A percentile compares a stretch with the other conserved stretches of the same genome.
Conservation (phyloP, 2,797 vertebrate genomes). For the Ciconia nigra region DNA sequence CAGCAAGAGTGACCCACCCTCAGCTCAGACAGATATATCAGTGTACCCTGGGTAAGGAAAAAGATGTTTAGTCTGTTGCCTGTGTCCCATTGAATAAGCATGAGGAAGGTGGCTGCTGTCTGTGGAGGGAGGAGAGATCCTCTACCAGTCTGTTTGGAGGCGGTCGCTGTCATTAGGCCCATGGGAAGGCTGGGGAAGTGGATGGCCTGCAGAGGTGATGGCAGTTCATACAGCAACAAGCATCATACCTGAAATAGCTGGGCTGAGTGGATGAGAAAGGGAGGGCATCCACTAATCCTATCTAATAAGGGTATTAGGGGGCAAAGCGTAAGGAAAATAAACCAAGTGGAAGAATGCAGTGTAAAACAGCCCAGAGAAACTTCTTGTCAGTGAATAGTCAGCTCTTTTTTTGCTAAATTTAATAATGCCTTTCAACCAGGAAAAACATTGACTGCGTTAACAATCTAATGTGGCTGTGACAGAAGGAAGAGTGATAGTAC, state of each 20-base stretch:
- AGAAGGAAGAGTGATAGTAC: background rate
- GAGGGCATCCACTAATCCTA: background rate
- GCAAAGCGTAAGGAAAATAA: background rate
- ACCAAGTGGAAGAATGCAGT: background rate
- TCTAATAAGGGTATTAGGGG: background rate
- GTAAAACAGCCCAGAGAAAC: background rate
- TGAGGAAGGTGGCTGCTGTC: background rate
- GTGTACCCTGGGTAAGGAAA: background rate
- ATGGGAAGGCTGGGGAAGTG: background rate
- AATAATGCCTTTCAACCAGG: background rate
- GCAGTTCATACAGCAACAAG: background rate
- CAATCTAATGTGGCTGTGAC: background rate
- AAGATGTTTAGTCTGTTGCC: background rate
- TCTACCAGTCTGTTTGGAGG: background rate
- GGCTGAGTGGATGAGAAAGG: background rate
- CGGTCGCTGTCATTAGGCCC: rapidly evolving
- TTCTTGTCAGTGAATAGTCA: background rate
- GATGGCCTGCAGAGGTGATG: background rate
- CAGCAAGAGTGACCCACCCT: background rate
- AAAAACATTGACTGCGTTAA: background rate
- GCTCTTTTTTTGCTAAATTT: background rate
- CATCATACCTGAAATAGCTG: background rate
- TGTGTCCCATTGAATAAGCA: background rate
- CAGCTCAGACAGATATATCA: background rate
- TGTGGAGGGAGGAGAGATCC: background rate